Conservation (phyloP, 1,140 invertebrate genomes). For the Sminthurides bifidus region DNA sequence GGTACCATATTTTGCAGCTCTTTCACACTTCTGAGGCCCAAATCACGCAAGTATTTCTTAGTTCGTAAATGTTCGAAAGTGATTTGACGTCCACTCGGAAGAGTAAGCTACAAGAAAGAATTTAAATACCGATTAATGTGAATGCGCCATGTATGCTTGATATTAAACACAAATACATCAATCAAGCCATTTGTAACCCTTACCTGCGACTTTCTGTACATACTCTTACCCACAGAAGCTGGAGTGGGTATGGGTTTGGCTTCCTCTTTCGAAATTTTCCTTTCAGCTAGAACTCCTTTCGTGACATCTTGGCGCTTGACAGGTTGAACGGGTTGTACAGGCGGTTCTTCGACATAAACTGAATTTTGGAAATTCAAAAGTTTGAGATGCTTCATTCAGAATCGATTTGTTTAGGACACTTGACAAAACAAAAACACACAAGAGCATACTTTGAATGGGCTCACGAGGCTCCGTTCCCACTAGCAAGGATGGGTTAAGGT, state of each 20-base stretch:
- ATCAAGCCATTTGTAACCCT: not conserved
- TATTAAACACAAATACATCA: not conserved
- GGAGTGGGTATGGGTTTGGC: not conserved
- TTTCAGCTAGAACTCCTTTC: not conserved
- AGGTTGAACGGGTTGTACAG: too few relatives aligned
- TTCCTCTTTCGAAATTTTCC: slow-evolving; percentile 5
- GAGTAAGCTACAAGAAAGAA: not conserved
- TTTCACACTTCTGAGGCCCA: not conserved
- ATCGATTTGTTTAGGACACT: too few relatives aligned
- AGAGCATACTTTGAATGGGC: not conserved
- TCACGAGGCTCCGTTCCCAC: not conserved
- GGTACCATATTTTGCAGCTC: too few relatives aligned
- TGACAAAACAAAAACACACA: not conserved
- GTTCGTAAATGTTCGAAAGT: slow-evolving; percentile 11
- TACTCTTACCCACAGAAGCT: slow-evolving; percentile 3
- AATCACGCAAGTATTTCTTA: not conserved
- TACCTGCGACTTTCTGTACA: slow-evolving; percentile 11
- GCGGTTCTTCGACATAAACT: slow-evolving; percentile 5
- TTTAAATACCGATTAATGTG: not conserved
- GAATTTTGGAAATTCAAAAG: too few relatives aligned
- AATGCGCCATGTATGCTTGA: not conserved
- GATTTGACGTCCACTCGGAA: slow-evolving; percentile 2
- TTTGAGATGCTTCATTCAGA: not conserved
- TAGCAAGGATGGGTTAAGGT: not conserved
- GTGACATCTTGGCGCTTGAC: not conserved